phyloP scores from a whole-genome alignment of 2,888 invertebrate genomes.

The Asteroscopus sphinx region DNA sequence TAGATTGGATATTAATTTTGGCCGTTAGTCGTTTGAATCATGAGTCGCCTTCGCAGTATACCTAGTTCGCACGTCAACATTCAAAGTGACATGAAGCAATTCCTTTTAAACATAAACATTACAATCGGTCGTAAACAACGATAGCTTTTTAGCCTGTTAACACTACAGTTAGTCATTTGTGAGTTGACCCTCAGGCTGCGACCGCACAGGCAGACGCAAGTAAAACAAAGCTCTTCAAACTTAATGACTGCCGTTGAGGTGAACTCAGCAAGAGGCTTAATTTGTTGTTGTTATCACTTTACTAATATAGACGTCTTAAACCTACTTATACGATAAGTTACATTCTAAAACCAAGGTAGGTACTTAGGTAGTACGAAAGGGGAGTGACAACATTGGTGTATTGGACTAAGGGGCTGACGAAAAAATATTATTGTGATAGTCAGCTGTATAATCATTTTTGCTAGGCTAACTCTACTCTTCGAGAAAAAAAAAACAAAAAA shows the following conservation, averaged over 20 bases:
- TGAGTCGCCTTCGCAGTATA: not conserved
- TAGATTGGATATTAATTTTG: no score
- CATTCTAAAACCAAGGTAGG: no score
- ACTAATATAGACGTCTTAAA: not conserved
- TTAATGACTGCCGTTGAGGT: not conserved
- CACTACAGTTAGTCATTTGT: conserved; percentile 17
- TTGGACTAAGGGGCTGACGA: no score
- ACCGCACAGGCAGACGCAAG: conserved; percentile 4
- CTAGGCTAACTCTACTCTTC: no score
- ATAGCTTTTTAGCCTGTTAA: conserved; percentile 16
- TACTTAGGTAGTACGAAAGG: no score
- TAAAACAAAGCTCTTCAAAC: not conserved
- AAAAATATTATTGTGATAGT: no score
- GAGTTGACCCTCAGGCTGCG: conserved; percentile 4
- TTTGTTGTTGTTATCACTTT: not conserved
- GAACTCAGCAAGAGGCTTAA: not conserved
- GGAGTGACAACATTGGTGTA: no score
- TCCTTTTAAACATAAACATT: not conserved
- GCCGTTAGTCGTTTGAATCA: no score
- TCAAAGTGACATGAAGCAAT: not conserved
- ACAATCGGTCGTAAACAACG: conserved; percentile 9
- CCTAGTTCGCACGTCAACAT: not conserved
- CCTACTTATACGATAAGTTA: not conserved
- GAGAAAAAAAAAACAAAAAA: no score
- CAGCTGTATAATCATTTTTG: no score